Percentiles rank a stretch among this genome's conserved stretches.
These are phyloP conservation scores for Tupaia chinensis DNA, from an alignment of 2,113 vertebrate species.

Conservation along the genomic window DNA sequence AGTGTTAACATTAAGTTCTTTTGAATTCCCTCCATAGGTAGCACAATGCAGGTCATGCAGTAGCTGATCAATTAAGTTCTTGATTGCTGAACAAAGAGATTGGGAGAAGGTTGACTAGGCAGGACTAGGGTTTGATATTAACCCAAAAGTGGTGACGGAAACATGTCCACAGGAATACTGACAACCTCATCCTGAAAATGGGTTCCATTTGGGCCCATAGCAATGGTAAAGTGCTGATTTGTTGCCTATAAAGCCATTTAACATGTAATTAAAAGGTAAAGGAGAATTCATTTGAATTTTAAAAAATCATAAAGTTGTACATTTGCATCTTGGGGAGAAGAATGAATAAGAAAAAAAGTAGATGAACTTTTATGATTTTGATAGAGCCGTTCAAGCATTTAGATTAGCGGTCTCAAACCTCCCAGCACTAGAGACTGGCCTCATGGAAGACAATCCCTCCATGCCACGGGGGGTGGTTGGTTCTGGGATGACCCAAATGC, in stretches of 20 bases:
- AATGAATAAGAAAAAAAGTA: background rate
- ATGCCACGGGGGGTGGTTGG: no score
- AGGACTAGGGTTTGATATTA: conserved; percentile 14
- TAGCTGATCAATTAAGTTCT: conserved; percentile 65
- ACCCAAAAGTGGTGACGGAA: conserved; percentile 52
- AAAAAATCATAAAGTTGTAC: conserved; percentile 1
- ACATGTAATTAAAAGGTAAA: conserved; percentile 10
- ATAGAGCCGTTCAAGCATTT: background rate
- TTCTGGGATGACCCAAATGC: no score
- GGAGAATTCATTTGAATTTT: conserved; percentile 30
- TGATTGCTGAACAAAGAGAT: conserved; percentile 49
- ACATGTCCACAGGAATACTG: background rate
- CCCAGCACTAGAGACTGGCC: no score
- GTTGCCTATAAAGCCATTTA: conserved; percentile 39
- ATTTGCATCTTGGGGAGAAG: conserved; percentile 4
- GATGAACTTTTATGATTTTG: background rate
- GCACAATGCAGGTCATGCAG: background rate
- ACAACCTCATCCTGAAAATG: background rate
- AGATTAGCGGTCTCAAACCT: no score
- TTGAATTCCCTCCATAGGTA: conserved; percentile 16
- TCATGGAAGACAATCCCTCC: no score
- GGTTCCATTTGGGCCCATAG: background rate
- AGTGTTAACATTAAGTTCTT: background rate
- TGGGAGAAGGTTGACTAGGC: conserved; percentile 55
- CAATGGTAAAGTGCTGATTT: conserved; percentile 36